phyloP scores from a whole-genome alignment of 2,888 invertebrate species.

The Callimorpha dominula region DNA sequence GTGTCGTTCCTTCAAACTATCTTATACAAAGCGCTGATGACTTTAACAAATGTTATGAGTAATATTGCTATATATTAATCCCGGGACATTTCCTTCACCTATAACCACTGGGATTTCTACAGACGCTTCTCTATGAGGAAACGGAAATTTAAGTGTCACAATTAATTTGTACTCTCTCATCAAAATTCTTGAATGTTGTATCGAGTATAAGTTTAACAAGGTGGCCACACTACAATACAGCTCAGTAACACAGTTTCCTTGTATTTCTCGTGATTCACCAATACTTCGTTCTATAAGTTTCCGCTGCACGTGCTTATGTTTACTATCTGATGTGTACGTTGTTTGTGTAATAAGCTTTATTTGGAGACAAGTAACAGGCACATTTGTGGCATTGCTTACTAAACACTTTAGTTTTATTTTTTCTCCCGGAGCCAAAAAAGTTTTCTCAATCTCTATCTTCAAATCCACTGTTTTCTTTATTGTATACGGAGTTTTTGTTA shows the following conservation, averaged over 20 bases:
- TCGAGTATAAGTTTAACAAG: slow-evolving; percentile 40
- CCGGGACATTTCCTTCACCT: slow-evolving; percentile 28
- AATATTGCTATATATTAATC: background rate
- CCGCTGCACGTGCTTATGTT: background rate
- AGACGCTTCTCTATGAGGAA: slow-evolving; percentile 46
- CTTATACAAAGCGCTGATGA: background rate
- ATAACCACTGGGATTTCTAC: slow-evolving; percentile 54
- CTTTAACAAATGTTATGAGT: background rate
- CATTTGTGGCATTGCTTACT: slow-evolving; percentile 21
- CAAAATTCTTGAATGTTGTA: slow-evolving; percentile 51
- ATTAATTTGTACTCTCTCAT: slow-evolving; percentile 43
- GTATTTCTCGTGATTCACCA: slow-evolving; percentile 19
- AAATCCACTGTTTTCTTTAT: slow-evolving; percentile 15
- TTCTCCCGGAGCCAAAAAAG: slow-evolving; percentile 36
- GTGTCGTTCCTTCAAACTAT: background rate
- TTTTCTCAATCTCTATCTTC: slow-evolving; percentile 21
- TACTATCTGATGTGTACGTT: slow-evolving; percentile 9
- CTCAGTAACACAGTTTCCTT: slow-evolving; percentile 21
- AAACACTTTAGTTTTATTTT: slow-evolving; percentile 16
- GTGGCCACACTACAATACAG: slow-evolving; percentile 39
- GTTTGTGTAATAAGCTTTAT: slow-evolving; percentile 18
- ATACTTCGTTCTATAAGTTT: background rate
- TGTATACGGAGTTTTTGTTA: slow-evolving; percentile 16
- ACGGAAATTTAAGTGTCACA: slow-evolving; percentile 50
- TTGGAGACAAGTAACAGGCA: slow-evolving; percentile 21